A percentile compares a stretch with the other conserved stretches of the same genome.
Evolutionary conservation across 1,140 invertebrate genomes (phyloP).

Genomic region (Lethrus apterus): DNA sequence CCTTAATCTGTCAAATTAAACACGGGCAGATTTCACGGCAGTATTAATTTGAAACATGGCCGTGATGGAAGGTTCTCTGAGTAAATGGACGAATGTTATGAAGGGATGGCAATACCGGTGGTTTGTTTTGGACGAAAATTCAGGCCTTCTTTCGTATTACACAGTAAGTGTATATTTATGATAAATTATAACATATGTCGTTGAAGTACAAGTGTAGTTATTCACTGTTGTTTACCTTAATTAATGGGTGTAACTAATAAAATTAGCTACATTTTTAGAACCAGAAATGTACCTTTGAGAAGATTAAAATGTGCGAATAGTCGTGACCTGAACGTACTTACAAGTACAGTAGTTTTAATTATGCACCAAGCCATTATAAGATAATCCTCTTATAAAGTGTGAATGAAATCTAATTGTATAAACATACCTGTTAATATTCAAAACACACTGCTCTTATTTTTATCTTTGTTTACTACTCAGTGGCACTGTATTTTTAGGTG

Average conservation of each 20-base stretch:
- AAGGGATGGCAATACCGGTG: conserved; percentile 99
- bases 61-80: conserved; percentile 94
- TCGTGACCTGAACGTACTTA: no score
- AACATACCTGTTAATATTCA: no score
- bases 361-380: no score
- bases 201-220: background rate
- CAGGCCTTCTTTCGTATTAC: conserved; percentile 92
- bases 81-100: conserved; percentile 99
- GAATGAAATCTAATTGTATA: no score
- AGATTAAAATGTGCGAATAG: no score
- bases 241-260: background rate
- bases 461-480: no score
- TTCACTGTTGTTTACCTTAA: background rate
- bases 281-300: no score
- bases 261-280: background rate
- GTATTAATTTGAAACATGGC: conserved; percentile 41
- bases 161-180: conserved; percentile 66
- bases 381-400: no score
- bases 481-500: no score
- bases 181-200: conserved; percentile 8
- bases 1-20: conserved; percentile 5
- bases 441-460: no score
- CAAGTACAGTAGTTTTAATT: no score
- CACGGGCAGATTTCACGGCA: conserved; percentile 8
- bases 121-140: conserved; percentile 96